Evolutionary conservation across 2,113 vertebrate species (phyloP), one percentile per base, ranked within the genome.

Genomic region (Oceanodroma tethys): DNA sequence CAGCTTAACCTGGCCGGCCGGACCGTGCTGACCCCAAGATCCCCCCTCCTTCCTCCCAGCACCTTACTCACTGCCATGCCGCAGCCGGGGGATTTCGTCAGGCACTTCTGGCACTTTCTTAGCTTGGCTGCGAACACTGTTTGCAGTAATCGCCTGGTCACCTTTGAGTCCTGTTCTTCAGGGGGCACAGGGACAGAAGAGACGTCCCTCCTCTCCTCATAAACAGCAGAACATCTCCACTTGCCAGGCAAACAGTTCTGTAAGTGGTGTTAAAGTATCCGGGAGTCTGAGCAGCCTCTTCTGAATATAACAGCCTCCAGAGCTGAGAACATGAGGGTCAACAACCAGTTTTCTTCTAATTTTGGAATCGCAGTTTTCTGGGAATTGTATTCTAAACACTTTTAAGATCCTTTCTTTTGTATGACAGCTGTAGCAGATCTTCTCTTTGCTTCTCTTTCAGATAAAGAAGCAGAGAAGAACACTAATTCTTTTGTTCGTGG

Each of bases 181-280:
- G 11, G 63, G 56, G 40, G 36, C 29, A 8, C 13, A 6, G 45
- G 59, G 47, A 6, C 47, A 13, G 65, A 16, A 27, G 34, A 40
- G 32, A 2, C 10, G 2, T 43, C 48, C 55, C 34, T 56, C 36
- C 62, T 68, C 3, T 12, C 48, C 73, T 80, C 4, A 0, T 6
- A 2, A 45, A 2, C 29, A 63, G 36, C 73, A 27, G 13, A 32
- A 9, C 66, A 5, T 19, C 81, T 27, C 29, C 71, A 15, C 36
- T 65, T 16, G 26, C 21, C 62, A 18, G 42, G 3, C 19, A 5
- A 3, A 3, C 13, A 4, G 21, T 5, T 25, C 16, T 13, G 13
- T 7, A 3, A 4, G 15, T 17, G 26, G 1, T 22, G n/a, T 4
- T 11, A 8, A 15, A 5, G 45, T 1, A 4, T 2, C 42, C 16